Percentiles rank a stretch among this genome's conserved stretches.
Evolutionary conservation across 2,113 vertebrate species (phyloP).

Genomic region (Pelvicachromis taeniatus): DNA sequence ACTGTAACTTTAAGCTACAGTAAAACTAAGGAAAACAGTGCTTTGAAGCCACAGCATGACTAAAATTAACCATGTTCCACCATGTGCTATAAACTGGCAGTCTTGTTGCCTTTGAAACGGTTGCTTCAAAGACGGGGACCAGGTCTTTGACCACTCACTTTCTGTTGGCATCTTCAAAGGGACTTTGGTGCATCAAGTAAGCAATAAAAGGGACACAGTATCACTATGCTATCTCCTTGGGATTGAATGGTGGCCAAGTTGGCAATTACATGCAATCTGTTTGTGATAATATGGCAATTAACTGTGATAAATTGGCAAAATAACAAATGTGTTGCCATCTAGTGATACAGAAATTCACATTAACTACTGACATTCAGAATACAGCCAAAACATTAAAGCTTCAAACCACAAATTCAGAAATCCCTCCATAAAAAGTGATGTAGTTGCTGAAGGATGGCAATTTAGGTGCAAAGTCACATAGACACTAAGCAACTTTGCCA

Average conservation of each 20-base stretch:
- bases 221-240: neutral
- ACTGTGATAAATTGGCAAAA: neutral
- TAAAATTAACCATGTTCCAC: neutral
- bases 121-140: neutral
- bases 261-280: neutral
- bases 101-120: neutral
- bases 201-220: neutral
- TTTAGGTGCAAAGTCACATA: neutral
- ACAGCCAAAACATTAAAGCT: neutral
- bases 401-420: neutral
- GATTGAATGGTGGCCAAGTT: neutral
- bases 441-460: neutral
- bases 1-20: neutral
- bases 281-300: neutral
- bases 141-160: neutral
- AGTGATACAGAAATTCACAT: neutral
- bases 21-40: neutral
- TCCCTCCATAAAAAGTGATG: neutral
- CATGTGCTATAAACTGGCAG: neutral
- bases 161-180: neutral
- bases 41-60: neutral
- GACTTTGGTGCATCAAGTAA: neutral
- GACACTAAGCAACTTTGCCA: neutral
- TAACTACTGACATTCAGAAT: neutral
- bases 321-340: neutral